Conservation (phyloP, 2,797 vertebrate genomes). For the Lindbergichthys nudifrons region DNA sequence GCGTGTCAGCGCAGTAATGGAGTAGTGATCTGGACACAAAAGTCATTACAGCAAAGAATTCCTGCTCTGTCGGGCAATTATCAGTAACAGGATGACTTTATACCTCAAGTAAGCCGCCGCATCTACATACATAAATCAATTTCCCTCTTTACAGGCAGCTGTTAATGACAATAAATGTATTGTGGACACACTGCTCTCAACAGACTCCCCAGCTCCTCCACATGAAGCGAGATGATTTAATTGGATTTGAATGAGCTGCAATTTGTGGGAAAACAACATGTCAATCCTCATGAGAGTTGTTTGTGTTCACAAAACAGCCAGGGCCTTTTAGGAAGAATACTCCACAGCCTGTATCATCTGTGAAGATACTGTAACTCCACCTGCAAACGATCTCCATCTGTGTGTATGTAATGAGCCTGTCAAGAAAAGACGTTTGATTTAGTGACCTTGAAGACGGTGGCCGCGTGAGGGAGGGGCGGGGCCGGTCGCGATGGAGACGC, state of each 20-base stretch:
- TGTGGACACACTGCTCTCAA: slow-evolving; percentile 22
- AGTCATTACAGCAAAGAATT: slow-evolving; percentile 37
- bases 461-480: slow-evolving; percentile 73
- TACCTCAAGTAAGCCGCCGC: slow-evolving; percentile 27
- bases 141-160: slow-evolving; percentile 48
- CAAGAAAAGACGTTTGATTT: neutral
- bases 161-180: slow-evolving; percentile 65
- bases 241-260: slow-evolving; percentile 75
- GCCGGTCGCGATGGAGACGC: slow-evolving; percentile 77
- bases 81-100: slow-evolving; percentile 34
- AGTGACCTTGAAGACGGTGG: slow-evolving; percentile 74
- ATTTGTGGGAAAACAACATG: slow-evolving; percentile 65
- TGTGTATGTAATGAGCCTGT: neutral
- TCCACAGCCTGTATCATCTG: neutral
- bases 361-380: neutral
- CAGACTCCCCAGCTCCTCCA: slow-evolving; percentile 49
- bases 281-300: slow-evolving; percentile 52
- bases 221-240: slow-evolving; percentile 60
- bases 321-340: slow-evolving; percentile 6
- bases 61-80: slow-evolving; percentile 38
- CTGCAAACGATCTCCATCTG: neutral
- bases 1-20: slow-evolving; percentile 47
- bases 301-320: slow-evolving; percentile 24
- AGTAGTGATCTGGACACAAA: slow-evolving; percentile 29
- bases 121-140: slow-evolving; percentile 54